Evolutionary conservation across 2,113 vertebrate species (phyloP).

Genomic region (Cottus gobio): DNA sequence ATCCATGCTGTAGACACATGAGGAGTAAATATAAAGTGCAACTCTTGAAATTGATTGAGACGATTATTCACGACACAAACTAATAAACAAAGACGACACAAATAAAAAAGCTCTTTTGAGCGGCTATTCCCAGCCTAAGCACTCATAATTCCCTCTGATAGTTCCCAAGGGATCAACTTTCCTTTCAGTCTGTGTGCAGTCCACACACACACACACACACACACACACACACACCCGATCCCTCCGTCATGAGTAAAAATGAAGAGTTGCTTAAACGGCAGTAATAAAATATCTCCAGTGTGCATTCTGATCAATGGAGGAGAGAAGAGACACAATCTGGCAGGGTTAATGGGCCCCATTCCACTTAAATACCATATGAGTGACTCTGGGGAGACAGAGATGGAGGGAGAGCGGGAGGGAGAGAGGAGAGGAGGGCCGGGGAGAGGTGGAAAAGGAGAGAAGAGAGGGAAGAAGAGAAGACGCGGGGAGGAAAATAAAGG

Average conservation of each 20-base stretch:
- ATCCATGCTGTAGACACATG: too few relatives aligned
- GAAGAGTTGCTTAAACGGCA: slow-evolving; percentile 64
- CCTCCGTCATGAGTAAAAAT: slow-evolving; percentile 52
- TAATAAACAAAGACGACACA: slow-evolving; percentile 21
- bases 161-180: slow-evolving; percentile 82
- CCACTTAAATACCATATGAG: slow-evolving; percentile 88
- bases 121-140: slow-evolving; percentile 66
- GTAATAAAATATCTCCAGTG: slow-evolving; percentile 88
- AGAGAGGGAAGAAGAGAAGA: neutral
- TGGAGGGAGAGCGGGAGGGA: slow-evolving; percentile 36
- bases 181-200: slow-evolving; percentile 79
- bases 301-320: slow-evolving; percentile 92
- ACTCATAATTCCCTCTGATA: slow-evolving; percentile 79
- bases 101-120: slow-evolving; percentile 41
- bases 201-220: slow-evolving; percentile 2
- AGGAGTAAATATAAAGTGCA: neutral
- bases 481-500: slow-evolving; percentile 4
- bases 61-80: slow-evolving; percentile 9
- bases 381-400: slow-evolving; percentile 78
- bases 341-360: slow-evolving; percentile 88
- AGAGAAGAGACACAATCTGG: slow-evolving; percentile 85
- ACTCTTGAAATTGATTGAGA: slow-evolving; percentile 3
- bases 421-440: neutral
- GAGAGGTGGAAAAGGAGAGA: neutral
- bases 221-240: slow-evolving; percentile 36